Percentiles rank a stretch among this genome's conserved stretches.
Conservation (phyloP, 2,113 vertebrate genomes). For the Microtus oregoni region DNA sequence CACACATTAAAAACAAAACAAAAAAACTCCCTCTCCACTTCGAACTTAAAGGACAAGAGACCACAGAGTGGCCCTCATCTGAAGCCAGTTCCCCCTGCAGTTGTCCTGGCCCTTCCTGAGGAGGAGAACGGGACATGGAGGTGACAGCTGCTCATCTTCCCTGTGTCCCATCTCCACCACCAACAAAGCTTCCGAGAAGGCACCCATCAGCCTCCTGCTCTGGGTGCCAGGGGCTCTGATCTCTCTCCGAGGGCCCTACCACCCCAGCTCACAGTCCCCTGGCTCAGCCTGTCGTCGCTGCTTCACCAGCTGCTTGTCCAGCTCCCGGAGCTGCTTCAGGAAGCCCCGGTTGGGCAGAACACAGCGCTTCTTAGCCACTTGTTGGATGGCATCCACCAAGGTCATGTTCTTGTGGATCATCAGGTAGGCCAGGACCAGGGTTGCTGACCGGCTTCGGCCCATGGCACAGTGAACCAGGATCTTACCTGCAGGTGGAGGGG, state of each 20-base stretch:
- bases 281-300: constrained; percentile 82
- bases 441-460: constrained; percentile 95
- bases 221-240: constrained; percentile 6
- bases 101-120: neutral
- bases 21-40: neutral
- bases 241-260: constrained; percentile 17
- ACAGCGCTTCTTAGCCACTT: constrained; percentile 91
- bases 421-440: constrained; percentile 95
- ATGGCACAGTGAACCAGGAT: constrained; percentile 96
- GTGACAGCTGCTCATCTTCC: no score
- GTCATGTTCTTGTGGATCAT: constrained; percentile 93
- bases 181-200: constrained; percentile 32
- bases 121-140: neutral
- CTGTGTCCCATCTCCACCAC: constrained; percentile 7
- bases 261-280: neutral
- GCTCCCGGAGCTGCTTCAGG: constrained; percentile 93
- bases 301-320: constrained; percentile 92
- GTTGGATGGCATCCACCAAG: constrained; percentile 92
- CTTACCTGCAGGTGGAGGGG: constrained; percentile 87
- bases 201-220: neutral
- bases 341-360: constrained; percentile 96
- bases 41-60: neutral
- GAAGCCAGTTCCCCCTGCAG: neutral
- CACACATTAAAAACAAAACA: neutral
- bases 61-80: neutral